Evolutionary conservation across 2,113 vertebrate species (phyloP).

Genomic region (Andinoacara biseriatus): DNA sequence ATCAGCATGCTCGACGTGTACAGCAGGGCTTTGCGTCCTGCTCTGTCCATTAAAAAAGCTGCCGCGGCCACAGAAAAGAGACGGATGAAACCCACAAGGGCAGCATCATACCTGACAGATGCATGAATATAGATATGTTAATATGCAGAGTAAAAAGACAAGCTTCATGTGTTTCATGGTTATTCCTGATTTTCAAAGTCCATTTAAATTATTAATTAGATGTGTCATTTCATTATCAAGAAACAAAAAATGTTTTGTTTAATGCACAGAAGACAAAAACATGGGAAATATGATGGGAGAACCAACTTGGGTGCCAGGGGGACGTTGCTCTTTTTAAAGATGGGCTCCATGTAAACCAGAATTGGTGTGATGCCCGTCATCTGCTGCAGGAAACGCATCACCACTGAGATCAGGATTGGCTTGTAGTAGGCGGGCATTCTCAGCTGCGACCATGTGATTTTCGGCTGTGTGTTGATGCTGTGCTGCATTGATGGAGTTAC

Average conservation of each 20-base stretch:
- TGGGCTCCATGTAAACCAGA: slow-evolving; percentile 90
- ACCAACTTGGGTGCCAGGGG: slow-evolving; percentile 74
- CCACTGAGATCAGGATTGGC: slow-evolving; percentile 85
- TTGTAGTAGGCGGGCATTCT: slow-evolving; percentile 82
- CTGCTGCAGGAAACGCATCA: slow-evolving; percentile 96
- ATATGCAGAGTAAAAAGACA: neutral
- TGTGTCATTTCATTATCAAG: neutral
- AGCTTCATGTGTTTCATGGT: neutral
- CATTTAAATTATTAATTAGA: neutral
- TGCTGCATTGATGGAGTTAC: slow-evolving; percentile 47
- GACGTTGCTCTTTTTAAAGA: slow-evolving; percentile 84
- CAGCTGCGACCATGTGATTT: slow-evolving; percentile 81
- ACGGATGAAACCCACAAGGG: slow-evolving; percentile 87
- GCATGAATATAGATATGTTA: neutral
- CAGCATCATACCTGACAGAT: slow-evolving; percentile 82
- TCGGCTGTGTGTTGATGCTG: slow-evolving; percentile 67
- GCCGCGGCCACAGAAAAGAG: slow-evolving; percentile 85
- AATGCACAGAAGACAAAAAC: neutral
- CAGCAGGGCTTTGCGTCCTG: slow-evolving; percentile 90
- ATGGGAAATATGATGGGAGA: neutral
- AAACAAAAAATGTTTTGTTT: neutral
- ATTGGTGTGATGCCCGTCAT: slow-evolving; percentile 91
- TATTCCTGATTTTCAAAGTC: neutral
- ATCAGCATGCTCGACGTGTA: slow-evolving; percentile 89
- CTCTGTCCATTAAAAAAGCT: slow-evolving; percentile 90